Conservation (phyloP, 2,888 invertebrate genomes). For the Cheilosia vernalis region DNA sequence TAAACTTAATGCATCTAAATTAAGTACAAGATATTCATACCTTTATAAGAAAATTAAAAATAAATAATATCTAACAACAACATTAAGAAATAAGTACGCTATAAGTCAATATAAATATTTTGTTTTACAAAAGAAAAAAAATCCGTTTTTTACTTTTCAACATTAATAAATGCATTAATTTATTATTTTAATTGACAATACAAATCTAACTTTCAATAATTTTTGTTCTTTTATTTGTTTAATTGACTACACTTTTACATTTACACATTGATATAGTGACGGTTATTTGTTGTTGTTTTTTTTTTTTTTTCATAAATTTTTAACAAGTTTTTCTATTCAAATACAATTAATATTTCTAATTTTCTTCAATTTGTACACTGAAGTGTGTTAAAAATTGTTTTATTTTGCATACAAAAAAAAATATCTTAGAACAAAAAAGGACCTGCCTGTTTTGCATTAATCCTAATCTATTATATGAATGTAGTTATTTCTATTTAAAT, state of each 20-base stretch:
- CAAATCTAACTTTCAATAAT: conserved; percentile 65
- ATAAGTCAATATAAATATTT: conserved; percentile 43
- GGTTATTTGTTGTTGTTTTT: conserved; percentile 35
- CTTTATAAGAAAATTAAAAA: conserved; percentile 14
- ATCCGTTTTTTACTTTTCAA: conserved; percentile 39
- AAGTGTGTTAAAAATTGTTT: conserved; percentile 53
- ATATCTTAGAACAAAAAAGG: conserved; percentile 67
- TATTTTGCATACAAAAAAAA: conserved; percentile 50
- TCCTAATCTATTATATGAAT: conserved; percentile 53
- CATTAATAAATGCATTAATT: conserved; percentile 68
- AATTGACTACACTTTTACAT: conserved; percentile 74
- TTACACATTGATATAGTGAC: conserved; percentile 65
- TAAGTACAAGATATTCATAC: conserved; percentile 64
- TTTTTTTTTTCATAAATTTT: conserved; percentile 34
- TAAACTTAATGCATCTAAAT: conserved; percentile 55
- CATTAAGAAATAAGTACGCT: conserved; percentile 66
- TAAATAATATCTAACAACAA: conserved; percentile 16
- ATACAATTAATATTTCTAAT: conserved; percentile 5
- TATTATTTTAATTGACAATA: conserved; percentile 65
- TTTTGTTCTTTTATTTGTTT: conserved; percentile 25
- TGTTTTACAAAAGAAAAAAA: conserved; percentile 28
- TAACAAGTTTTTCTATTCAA: conserved; percentile 20
- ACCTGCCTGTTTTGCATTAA: conserved; percentile 74
- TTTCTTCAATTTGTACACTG: conserved; percentile 22
- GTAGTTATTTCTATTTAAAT: background rate